phyloP scores from a whole-genome alignment of 2,797 vertebrate genomes.

The Neoniphon sammara region DNA sequence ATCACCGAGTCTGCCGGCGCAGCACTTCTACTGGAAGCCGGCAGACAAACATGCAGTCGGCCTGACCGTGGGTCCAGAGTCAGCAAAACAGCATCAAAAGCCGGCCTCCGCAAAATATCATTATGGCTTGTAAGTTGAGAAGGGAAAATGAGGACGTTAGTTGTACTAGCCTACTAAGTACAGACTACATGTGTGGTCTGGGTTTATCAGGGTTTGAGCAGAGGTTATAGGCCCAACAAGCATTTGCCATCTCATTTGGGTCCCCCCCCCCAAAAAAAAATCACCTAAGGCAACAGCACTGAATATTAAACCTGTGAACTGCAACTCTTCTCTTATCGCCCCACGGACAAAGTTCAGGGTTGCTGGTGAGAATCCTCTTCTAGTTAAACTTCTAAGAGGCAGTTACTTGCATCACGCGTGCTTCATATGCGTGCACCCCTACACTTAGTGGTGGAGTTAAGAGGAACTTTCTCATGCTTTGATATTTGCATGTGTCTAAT shows the following conservation, averaged over 20 bases:
- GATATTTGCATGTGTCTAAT: constrained; percentile 81
- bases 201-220: constrained; percentile 67
- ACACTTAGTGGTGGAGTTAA: constrained; percentile 80
- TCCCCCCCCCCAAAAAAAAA: constrained; percentile 39
- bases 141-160: constrained; percentile 77
- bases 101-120: constrained; percentile 76
- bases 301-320: constrained; percentile 28
- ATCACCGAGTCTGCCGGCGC: constrained; percentile 75
- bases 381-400: constrained; percentile 70
- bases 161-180: constrained; percentile 76
- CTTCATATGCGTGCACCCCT: constrained; percentile 67
- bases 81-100: constrained; percentile 79
- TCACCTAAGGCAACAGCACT: constrained; percentile 55
- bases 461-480: constrained; percentile 82
- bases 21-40: constrained; percentile 73
- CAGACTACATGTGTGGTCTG: constrained; percentile 80
- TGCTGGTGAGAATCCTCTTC: constrained; percentile 36
- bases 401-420: constrained; percentile 72
- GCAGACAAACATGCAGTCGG: constrained; percentile 70
- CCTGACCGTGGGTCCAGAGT: constrained; percentile 74
- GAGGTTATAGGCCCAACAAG: constrained; percentile 39
- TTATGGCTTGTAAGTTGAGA: constrained; percentile 79
- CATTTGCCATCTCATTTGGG: constrained; percentile 61
- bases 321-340: constrained; percentile 37
- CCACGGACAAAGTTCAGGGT: constrained; percentile 48